These are phyloP conservation scores for Eira barbara DNA, from an alignment of 2,113 vertebrate genomes.

Conservation along the genomic window DNA sequence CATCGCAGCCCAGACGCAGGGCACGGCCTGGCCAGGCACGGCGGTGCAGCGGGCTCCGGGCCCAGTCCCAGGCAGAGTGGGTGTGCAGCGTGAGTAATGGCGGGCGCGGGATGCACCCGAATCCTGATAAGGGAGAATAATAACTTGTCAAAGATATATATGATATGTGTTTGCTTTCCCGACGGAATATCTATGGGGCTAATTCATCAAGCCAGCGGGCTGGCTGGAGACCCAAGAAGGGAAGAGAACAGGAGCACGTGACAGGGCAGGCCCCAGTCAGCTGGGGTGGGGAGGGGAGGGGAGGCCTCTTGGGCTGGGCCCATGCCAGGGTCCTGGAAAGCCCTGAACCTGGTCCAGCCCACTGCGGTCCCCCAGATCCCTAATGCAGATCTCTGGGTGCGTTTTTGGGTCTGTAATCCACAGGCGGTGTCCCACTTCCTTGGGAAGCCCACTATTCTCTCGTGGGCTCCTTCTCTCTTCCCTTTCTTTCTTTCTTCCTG, in stretches of 20 bases:
- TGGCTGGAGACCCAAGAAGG: slow-evolving; percentile 68
- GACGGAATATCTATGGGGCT: slow-evolving; percentile 84
- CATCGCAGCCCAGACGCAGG: neutral
- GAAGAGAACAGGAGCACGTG: slow-evolving; percentile 27
- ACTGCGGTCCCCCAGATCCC: fast-evolving
- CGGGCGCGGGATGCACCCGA: slow-evolving; percentile 69
- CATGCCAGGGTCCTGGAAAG: neutral
- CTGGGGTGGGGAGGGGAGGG: neutral
- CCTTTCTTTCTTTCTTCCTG: neutral
- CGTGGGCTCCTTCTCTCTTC: fast-evolving
- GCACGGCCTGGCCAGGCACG: neutral
- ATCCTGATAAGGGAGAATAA: slow-evolving; percentile 89
- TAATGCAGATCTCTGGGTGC: fast-evolving
- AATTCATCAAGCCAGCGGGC: slow-evolving; percentile 84
- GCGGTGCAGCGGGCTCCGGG: neutral
- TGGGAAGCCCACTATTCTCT: neutral
- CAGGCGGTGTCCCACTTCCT: fast-evolving
- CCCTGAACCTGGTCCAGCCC: neutral
- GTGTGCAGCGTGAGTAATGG: slow-evolving; percentile 73
- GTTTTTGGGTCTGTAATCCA: neutral
- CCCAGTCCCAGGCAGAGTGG: neutral
- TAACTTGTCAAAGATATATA: slow-evolving; percentile 89
- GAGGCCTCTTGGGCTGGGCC: neutral
- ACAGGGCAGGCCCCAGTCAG: neutral
- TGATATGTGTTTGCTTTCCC: slow-evolving; percentile 85